phyloP scores from a whole-genome alignment of 2,113 vertebrate species.

The Gallinago jamesoni region DNA sequence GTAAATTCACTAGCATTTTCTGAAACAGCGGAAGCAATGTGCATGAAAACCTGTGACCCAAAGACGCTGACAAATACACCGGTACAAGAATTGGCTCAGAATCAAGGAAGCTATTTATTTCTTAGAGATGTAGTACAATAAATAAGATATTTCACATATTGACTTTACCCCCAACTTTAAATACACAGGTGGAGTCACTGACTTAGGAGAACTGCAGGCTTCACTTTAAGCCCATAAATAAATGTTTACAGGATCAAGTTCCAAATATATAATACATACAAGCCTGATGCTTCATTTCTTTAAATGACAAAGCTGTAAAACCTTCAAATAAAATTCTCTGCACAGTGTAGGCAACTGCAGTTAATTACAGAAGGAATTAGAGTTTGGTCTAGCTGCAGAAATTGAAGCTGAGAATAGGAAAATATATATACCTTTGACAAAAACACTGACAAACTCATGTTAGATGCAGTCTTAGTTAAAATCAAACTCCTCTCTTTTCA shows the following conservation, averaged over 20 bases:
- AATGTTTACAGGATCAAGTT: not conserved
- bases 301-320: not conserved
- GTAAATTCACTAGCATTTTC: not conserved
- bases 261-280: not conserved
- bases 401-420: not conserved
- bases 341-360: not conserved
- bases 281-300: not conserved
- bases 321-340: not conserved
- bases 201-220: not conserved
- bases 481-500: not conserved
- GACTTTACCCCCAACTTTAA: not conserved
- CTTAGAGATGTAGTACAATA: not conserved
- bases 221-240: not conserved
- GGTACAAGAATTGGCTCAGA: not conserved
- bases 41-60: not conserved
- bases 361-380: not conserved
- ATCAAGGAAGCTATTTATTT: not conserved
- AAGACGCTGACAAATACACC: not conserved
- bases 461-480: not conserved
- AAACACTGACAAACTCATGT: not conserved
- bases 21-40: not conserved
- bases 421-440: not conserved
- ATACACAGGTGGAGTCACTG: not conserved
- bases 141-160: not conserved
- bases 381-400: not conserved